Percentiles rank a stretch among this genome's conserved stretches.
Conservation (phyloP, 2,113 vertebrate genomes). For the Colinus virginianus region DNA sequence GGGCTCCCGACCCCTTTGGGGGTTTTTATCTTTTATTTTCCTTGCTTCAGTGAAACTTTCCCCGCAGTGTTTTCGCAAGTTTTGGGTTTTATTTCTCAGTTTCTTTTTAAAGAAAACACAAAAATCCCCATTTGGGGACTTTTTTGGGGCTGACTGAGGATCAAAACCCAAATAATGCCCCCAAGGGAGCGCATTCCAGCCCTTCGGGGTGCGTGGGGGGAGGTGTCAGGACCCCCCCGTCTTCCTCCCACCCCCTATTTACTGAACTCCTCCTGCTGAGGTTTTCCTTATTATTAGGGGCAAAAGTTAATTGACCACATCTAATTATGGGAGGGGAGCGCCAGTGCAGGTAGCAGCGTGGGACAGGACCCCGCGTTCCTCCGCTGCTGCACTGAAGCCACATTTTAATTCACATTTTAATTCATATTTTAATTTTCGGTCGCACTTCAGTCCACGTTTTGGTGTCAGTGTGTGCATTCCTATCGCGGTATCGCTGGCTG, state of each 20-base stretch:
- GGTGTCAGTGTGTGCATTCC: background rate
- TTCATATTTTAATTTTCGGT: background rate
- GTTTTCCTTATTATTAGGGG: background rate
- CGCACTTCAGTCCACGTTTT: background rate
- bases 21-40: background rate
- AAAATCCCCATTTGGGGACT: background rate
- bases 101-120: background rate
- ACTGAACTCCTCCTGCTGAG: background rate
- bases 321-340: constrained; percentile 3
- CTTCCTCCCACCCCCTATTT: background rate
- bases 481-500: background rate
- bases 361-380: background rate
- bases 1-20: background rate
- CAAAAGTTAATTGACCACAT: constrained; percentile 35
- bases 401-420: too few species aligned
- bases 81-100: background rate
- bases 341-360: background rate
- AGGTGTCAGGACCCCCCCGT: background rate
- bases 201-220: rapidly evolving
- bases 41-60: background rate
- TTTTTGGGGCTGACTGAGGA: background rate
- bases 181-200: background rate
- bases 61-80: background rate
- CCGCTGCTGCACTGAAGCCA: background rate
- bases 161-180: rapidly evolving